Conservation (phyloP, 23 tunicate species). For the Oikopleura dioica region DNA sequence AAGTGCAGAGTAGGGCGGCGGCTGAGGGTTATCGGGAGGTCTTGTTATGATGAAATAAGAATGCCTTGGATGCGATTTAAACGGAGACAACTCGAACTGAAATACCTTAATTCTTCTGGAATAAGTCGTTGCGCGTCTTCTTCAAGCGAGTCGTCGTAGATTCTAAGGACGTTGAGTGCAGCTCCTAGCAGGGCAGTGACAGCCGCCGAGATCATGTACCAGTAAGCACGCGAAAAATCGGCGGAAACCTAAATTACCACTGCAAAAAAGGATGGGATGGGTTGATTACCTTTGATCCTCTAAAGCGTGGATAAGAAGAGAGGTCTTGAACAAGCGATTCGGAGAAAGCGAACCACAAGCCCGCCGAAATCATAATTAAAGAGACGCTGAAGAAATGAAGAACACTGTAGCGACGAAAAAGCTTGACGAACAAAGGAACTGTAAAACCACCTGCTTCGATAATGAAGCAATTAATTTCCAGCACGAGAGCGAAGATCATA, state of each 20-base stretch:
- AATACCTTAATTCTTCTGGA: slow-evolving; percentile 10
- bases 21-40: not conserved
- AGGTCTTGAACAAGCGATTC: not conserved
- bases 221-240: slow-evolving; percentile 12
- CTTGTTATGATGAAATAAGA: not conserved
- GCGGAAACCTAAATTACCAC: not conserved
- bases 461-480: not conserved
- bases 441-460: slow-evolving; percentile 12
- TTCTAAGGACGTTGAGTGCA: not conserved
- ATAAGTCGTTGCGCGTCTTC: not conserved
- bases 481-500: not conserved
- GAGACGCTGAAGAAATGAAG: not conserved
- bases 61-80: not conserved
- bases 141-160: not conserved
- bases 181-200: not conserved
- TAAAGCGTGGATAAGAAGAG: not conserved
- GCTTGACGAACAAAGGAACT: not conserved
- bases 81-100: not conserved
- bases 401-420: not conserved
- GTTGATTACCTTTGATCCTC: not conserved
- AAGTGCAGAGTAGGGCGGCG: not conserved
- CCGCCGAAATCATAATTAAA: slow-evolving; percentile 3
- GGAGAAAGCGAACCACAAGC: slow-evolving; percentile 8
- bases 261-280: not conserved
- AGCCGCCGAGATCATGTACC: slow-evolving; percentile 9